These are phyloP conservation scores for Drosophila prosaltans DNA, from an alignment of 1,140 invertebrate genomes.

Conservation along the genomic window DNA sequence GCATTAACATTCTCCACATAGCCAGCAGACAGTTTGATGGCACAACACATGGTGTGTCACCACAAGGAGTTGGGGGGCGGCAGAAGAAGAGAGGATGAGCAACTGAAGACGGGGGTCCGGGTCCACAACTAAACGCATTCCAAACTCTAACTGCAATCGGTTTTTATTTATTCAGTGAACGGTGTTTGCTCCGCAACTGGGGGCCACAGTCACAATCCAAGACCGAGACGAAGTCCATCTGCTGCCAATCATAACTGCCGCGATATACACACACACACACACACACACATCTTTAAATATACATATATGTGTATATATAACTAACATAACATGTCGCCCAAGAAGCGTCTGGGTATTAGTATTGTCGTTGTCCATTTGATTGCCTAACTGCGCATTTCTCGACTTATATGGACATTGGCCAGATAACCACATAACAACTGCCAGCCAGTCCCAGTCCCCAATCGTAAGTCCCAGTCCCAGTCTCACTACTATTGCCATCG, in stretches of 20 bases:
- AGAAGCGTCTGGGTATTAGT: constrained; percentile 37
- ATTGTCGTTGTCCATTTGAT: constrained; percentile 48
- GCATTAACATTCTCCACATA: constrained; percentile 66
- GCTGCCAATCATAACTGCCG: constrained; percentile 77
- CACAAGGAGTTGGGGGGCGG: background rate
- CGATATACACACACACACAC: constrained; percentile 5
- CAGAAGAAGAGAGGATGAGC: background rate
- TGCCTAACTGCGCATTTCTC: constrained; percentile 76
- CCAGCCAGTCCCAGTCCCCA: constrained; percentile 39
- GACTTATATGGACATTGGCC: constrained; percentile 70
- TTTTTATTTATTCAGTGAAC: constrained; percentile 72
- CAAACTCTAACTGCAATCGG: constrained; percentile 56
- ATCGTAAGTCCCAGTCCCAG: constrained; percentile 28
- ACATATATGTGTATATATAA: background rate
- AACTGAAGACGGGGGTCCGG: background rate
- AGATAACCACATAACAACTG: constrained; percentile 79
- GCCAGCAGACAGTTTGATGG: constrained; percentile 10
- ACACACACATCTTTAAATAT: background rate
- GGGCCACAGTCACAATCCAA: constrained; percentile 44
- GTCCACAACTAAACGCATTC: constrained; percentile 69
- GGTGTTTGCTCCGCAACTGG: constrained; percentile 68
- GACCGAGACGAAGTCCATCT: constrained; percentile 27
- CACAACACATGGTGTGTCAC: background rate
- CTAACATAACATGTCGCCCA: constrained; percentile 40
- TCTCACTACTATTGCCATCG: background rate